Evolutionary conservation across 2,113 vertebrate species (phyloP), one percentile per base, ranked within the genome.

Genomic region (Ariopsis seemanni): DNA sequence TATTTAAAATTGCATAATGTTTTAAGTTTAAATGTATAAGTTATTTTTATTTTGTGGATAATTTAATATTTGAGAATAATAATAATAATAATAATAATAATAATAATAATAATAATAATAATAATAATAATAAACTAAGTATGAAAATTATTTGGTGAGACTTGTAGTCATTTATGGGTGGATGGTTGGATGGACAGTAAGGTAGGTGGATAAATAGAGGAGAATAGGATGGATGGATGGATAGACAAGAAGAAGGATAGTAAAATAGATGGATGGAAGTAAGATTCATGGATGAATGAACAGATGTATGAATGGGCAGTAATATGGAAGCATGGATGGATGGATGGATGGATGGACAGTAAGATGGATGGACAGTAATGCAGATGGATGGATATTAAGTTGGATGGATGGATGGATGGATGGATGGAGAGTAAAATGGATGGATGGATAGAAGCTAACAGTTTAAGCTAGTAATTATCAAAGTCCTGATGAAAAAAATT

Each of bases 21-120:
- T 92, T 90, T 93, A 92, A 94, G 92, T 94, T 95, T 94, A 91
- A 92, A 92, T 95, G 92, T 94, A 93, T 96, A 96, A 96, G 94
- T 96, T 96, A 96, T 95, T 95, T 53, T 95, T 95, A 94, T 94
- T 95, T 95, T 96, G 94, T 95, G 94, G 92, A 95, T 95, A 95
- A 95, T 92, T 95, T 96, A 96, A 96, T 95, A 95, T 95, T 95
- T 96, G 93, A 95, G 94, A 92, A 94, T 93, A 94, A 85, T 91
- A 89, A 90, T 91, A 89, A 90, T 90, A 91, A 84, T 79, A 85
- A 88, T 85, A 27, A 83, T 69, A 74, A 50, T 80, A 71, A 88
- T 85, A 65, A 83, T 53, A 79, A 57, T 74, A 55, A 62, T 79
- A 89, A 84, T 75, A 79, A 86, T 90, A 89, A 90, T 92, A 89